These are phyloP conservation scores for Nerophis ophidion DNA, from an alignment of 2,113 vertebrate species.

Conservation along the genomic window DNA sequence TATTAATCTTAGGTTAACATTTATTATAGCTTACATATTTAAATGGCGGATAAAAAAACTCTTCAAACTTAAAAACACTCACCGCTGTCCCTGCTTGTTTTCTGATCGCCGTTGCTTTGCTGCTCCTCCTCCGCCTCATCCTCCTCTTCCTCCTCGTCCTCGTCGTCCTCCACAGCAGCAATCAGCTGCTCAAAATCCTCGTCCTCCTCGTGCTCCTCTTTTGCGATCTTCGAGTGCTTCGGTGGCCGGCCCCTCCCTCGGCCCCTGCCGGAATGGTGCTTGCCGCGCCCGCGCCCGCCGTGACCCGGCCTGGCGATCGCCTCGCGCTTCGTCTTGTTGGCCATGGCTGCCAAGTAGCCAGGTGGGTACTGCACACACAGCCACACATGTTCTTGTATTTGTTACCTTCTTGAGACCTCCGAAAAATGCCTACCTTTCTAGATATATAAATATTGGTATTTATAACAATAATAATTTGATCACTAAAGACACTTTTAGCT, in stretches of 20 bases:
- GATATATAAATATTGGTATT: no score
- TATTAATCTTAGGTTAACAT: no score
- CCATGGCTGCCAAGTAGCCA: conserved; percentile 91
- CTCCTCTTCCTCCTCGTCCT: conserved; percentile 43
- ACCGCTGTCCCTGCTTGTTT: conserved; percentile 77
- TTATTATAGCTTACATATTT: no score
- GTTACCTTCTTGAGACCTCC: no score
- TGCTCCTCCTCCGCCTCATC: conserved; percentile 48
- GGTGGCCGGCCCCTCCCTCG: conserved; percentile 66
- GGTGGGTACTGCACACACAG: conserved; percentile 83
- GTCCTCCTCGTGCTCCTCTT: conserved; percentile 47
- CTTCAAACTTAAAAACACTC: conserved; percentile 12
- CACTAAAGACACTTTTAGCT: no score
- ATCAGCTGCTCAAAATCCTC: conserved; percentile 39
- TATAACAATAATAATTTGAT: no score
- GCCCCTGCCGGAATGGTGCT: conserved; percentile 65
- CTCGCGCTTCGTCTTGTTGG: conserved; percentile 91
- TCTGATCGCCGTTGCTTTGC: conserved; percentile 80
- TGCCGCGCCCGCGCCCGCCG: conserved; percentile 61
- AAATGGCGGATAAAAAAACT: no score
- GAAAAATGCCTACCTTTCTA: no score
- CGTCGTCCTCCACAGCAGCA: conserved; percentile 34
- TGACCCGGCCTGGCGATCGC: conserved; percentile 58
- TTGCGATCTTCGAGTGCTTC: conserved; percentile 64
- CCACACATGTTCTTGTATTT: no score